A percentile compares a stretch with the other conserved stretches of the same genome.
Evolutionary conservation across 2,888 invertebrate genomes (phyloP).

Genomic region (Zeuzera pyrina): DNA sequence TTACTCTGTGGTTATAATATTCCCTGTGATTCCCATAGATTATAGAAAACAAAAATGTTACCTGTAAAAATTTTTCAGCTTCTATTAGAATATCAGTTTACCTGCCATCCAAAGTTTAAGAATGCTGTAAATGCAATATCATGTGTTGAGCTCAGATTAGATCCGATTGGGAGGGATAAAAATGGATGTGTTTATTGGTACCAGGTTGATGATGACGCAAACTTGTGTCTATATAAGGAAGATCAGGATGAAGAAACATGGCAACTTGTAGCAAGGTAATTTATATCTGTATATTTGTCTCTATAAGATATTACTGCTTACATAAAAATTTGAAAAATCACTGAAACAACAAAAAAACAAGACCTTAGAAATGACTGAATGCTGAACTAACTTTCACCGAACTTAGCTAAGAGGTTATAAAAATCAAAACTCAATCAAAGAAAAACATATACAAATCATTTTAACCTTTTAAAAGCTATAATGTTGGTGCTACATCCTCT

Average conservation of each 20-base stretch:
- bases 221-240: slow-evolving; percentile 93
- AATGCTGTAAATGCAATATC: slow-evolving; percentile 85
- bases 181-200: slow-evolving; percentile 95
- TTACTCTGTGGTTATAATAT: no score
- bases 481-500: no score
- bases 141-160: slow-evolving; percentile 85
- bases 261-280: slow-evolving; percentile 91
- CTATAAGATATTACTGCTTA: background rate
- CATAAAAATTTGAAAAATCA: background rate
- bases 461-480: no score
- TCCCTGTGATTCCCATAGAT: no score
- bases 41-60: no score
- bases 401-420: no score
- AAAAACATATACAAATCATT: no score
- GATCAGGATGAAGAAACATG: slow-evolving; percentile 97
- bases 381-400: no score
- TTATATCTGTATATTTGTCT: background rate
- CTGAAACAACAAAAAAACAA: no score
- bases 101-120: slow-evolving; percentile 94
- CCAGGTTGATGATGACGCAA: slow-evolving; percentile 90
- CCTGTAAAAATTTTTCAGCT: slow-evolving; percentile 80
- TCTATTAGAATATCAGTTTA: slow-evolving; percentile 95
- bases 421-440: no score
- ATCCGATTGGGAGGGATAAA: slow-evolving; percentile 93
- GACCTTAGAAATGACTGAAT: no score